Evolutionary conservation across 2,113 vertebrate species (phyloP).

Genomic region (Embiotoca jacksoni): DNA sequence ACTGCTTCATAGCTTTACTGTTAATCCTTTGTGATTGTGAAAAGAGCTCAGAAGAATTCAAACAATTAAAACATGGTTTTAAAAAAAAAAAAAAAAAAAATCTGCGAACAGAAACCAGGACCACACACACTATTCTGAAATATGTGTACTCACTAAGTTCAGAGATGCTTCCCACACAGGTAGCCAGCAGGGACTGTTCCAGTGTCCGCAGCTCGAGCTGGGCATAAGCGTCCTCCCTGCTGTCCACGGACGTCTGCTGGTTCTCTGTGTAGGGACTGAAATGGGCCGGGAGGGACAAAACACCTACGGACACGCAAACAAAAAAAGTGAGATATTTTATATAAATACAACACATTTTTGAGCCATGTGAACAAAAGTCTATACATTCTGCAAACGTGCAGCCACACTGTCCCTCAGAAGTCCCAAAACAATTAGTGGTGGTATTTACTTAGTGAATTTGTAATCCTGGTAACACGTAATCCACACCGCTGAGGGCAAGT

Average conservation of each 20-base stretch:
- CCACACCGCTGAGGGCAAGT: constrained; percentile 38
- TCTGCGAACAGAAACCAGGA: not conserved
- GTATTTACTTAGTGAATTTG: constrained; percentile 42
- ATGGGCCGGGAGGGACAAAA: constrained; percentile 95
- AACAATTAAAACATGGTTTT: constrained; percentile 3
- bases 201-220: constrained; percentile 97
- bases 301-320: constrained; percentile 84
- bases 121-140: not conserved
- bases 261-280: constrained; percentile 96
- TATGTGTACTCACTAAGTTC: constrained; percentile 92
- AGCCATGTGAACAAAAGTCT: not conserved
- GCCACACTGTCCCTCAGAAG: not conserved
- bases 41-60: not conserved
- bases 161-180: constrained; percentile 97
- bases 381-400: not conserved
- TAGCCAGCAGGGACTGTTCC: constrained; percentile 97
- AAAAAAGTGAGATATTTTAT: not conserved
- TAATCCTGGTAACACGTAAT: constrained; percentile 41
- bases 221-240: constrained; percentile 92
- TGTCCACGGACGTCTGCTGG: constrained; percentile 85
- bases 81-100: no score
- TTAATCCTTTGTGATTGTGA: not conserved
- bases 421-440: constrained; percentile 11
- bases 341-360: not conserved
- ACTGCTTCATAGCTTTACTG: not conserved